A percentile compares a stretch with the other conserved stretches of the same genome.
These are phyloP conservation scores for Phaethornis superciliosus DNA, from an alignment of 2,113 vertebrate genomes.

Conservation along the genomic window DNA sequence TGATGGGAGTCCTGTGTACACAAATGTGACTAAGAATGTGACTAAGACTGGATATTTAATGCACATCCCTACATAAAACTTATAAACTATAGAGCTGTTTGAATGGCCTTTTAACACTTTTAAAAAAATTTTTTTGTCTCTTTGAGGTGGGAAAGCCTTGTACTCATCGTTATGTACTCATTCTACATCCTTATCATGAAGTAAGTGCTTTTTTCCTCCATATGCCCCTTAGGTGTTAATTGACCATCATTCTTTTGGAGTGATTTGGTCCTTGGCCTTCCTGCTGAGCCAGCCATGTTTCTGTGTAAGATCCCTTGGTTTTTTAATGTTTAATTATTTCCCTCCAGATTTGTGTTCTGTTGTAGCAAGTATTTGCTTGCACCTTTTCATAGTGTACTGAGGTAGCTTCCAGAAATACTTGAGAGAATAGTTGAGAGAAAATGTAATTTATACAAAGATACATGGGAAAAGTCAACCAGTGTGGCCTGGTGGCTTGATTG, in stretches of 20 bases:
- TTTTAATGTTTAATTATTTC: background rate
- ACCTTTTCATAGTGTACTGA: background rate
- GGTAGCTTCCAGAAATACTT: background rate
- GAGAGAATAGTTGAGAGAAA: background rate
- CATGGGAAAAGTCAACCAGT: background rate
- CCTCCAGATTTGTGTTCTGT: background rate
- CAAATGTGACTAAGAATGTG: background rate
- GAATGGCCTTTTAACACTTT: conserved; percentile 37
- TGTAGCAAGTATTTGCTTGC: background rate
- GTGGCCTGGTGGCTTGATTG: background rate
- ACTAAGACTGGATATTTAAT: background rate
- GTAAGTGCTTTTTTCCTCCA: conserved; percentile 78
- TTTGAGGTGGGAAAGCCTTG: conserved; percentile 95
- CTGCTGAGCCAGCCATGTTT: background rate
- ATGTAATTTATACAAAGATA: background rate
- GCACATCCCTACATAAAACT: background rate
- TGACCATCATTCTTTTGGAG: background rate
- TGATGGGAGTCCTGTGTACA: background rate
- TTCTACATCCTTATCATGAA: conserved; percentile 98
- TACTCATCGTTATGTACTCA: conserved; percentile 91
- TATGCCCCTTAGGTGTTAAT: background rate
- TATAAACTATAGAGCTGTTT: background rate
- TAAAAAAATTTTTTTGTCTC: conserved; percentile 40
- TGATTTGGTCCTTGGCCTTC: background rate
- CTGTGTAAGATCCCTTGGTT: background rate